Percentiles rank a stretch among this genome's conserved stretches.
Evolutionary conservation across 2,797 vertebrate genomes (phyloP).

Genomic region (Poliocrania exsul): DNA sequence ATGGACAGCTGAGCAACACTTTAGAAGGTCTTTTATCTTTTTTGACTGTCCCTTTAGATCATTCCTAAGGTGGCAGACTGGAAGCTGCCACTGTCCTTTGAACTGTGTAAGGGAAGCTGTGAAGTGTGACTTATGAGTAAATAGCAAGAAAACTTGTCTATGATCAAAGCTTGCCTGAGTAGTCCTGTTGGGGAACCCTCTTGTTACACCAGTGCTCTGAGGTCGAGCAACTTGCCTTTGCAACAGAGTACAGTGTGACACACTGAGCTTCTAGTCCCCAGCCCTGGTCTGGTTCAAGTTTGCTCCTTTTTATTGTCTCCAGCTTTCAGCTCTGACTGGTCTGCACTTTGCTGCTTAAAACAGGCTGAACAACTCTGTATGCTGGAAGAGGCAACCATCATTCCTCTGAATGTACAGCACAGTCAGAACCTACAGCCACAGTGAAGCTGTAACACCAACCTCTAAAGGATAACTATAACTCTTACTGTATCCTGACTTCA

Average conservation of each 20-base stretch:
- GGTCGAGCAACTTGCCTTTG: background rate
- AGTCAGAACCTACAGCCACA: background rate
- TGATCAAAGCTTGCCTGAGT: background rate
- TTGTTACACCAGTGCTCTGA: background rate
- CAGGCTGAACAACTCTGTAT: background rate
- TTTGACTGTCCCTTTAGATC: background rate
- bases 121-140: background rate
- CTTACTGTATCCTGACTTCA: background rate
- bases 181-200: background rate
- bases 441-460: background rate
- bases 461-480: background rate
- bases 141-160: background rate
- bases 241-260: background rate
- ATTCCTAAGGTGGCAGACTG: background rate
- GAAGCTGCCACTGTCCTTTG: background rate
- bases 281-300: background rate
- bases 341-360: background rate
- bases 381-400: background rate
- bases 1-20: background rate
- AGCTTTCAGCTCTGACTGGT: background rate
- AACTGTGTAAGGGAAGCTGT: background rate
- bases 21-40: background rate
- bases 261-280: background rate
- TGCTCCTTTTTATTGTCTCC: background rate
- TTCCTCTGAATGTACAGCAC: background rate